Base-by-base conservation (phyloP, 2,797 vertebrate genomes). In the Macrochelys suwanniensis region DNA sequence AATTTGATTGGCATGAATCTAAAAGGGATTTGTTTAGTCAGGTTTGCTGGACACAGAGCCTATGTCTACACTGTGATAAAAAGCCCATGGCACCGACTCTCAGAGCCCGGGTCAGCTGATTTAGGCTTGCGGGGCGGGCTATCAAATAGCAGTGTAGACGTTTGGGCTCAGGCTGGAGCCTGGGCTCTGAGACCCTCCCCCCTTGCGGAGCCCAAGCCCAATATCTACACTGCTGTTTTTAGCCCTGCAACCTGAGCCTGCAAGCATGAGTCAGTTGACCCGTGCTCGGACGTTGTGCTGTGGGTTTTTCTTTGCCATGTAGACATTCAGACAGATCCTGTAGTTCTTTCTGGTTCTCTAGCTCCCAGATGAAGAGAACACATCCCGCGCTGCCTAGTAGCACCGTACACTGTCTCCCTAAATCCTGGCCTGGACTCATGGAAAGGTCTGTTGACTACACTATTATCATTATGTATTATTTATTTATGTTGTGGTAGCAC, bases 341-440 rank as follows among this genome's bases (percentile, higher is more conserved):
- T 31, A 5, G n/a, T 49, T 90, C 26, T 82, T 49, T 86, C 61
- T 65, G 61, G 33, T 65, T 65, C 33, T 65, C 15, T 65, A 65
- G 61, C 61, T 4, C 4, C 56, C 84, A 13, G 3, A 45, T 86
- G 59, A 90, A 28, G 25, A 13, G 65, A 45, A 1, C 57, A 81
- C n/a, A 5, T 53, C 88, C 89, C 89, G 51, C 7, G 7, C 84
- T 95, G 51, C 37, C 28, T 85, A 9, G 37, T 71, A 83, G 78
- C 17, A 87, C 51, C 42, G 68, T 77, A 47, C 53, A 77, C 11
- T 89, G 71, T 74, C 33, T n/a, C 65, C 49, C 61, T 47, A 74
- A 49, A 93, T 93, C 87, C 77, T 47, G 3, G 28, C 89, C 65
- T 85, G 82, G 33, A 42, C 59, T 88, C 45, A 51, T 3, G 16